Evolutionary conservation across 1,140 invertebrate genomes (phyloP).

Genomic region (Coenobita brevimanus): DNA sequence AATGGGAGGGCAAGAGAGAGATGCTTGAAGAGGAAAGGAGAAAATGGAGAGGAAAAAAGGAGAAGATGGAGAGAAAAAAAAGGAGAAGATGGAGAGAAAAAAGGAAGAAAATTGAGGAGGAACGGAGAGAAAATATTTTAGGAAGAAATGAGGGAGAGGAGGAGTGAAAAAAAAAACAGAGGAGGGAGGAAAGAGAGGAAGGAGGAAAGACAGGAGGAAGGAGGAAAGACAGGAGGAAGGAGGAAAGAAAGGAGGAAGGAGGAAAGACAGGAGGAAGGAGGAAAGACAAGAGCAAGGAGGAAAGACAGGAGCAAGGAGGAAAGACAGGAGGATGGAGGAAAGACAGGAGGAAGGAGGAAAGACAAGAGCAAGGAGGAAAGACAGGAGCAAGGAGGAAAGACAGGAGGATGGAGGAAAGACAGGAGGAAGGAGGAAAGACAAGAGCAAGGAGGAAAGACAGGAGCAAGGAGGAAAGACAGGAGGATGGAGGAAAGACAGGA

Average conservation of each 20-base stretch:
- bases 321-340: no score
- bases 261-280: no score
- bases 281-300: no score
- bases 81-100: not conserved
- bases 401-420: no score
- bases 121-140: not conserved
- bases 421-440: no score
- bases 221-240: not conserved
- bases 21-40: not conserved
- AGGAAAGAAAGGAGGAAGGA: not conserved
- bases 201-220: not conserved
- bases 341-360: no score
- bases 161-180: not conserved
- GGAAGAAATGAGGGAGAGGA: not conserved
- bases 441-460: no score
- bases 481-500: no score
- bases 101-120: not conserved
- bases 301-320: no score
- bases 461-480: no score
- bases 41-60: not conserved
- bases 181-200: slow-evolving; percentile 15
- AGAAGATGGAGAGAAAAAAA: not conserved
- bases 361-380: no score
- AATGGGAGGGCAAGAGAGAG: not conserved
- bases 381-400: no score